Evolutionary conservation across 2,113 vertebrate genomes (phyloP), one percentile per base, ranked within the genome.

Genomic region (Pycnonotus jocosus): DNA sequence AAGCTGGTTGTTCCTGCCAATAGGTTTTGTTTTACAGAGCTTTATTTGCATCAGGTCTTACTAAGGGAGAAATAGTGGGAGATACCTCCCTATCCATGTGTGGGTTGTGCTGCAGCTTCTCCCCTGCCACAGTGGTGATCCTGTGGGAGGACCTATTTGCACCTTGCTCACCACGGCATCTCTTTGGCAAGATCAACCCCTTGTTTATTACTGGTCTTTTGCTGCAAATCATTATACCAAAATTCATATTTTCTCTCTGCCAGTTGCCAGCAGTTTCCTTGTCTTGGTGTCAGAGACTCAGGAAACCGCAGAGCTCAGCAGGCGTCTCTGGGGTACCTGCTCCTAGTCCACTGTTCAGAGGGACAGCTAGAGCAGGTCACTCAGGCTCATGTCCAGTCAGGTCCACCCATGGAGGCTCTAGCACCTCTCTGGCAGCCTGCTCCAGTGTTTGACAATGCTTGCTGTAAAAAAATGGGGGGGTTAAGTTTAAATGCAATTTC

Each of bases 401-500:
- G 53, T 57, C 77, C 44, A 58, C 16, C 12, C 9, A 37, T 19
- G 35, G 42, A 83, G 28, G 33, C 17, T 79, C 27, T 4, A 54
- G 19, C 22, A 51, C 23, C 30, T 51, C 50, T 73, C 56, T 66
- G 74, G 61, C 56, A 74, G 42, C 37, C 60, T 73, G 44, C 18
- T 66, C 35, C 44, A 37, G 24, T 33, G n/a, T 31, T 85, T 65
- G n/a, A 65, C 18, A n/a, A 33, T 20, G 21, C 33, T 47, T 28
- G 33, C 25, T 2, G 1, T n/a, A 56, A 86, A 78, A 68, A 71
- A 12, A 2, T 60, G 23, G 4, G 0, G 0, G 15, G 20, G 76
- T 30, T 1, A 35, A 27, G 14, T 45, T 58, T 54, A 48, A 42
- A 50, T 54, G 30, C 5, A 50, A 54, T 81, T 85, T 87, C 19